Base-by-base conservation (phyloP, 2,888 invertebrate species). In the Creontiades dilutus region DNA sequence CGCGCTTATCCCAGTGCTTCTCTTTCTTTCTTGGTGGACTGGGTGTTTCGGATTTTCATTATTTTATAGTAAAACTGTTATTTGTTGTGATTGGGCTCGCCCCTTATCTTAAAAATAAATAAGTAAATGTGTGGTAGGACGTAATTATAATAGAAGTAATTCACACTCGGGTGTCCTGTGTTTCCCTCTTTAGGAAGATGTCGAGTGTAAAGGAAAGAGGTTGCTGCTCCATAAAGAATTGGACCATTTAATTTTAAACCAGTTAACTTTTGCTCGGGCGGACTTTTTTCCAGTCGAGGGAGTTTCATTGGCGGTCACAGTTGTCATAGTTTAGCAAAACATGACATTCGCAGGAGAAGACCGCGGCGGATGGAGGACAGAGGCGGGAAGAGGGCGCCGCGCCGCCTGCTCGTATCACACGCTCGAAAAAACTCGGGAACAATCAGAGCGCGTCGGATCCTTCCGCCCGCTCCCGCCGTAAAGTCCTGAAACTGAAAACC, bases 401-500 rank as follows among this genome's bases (percentile, higher is more conserved):
- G 52, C 52, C 52, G 82, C 82, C 85, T 55, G 85, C 46, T 85
- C 85, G 37, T 85, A 85, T 85, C 57, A 85, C 85, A 85, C 85
- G 85, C 85, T 85, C 85, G 85, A 46, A 85, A 85, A 57, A 85
- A 52, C 48, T 37, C 61, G 13, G 12, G 61, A 46, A 61, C 61
- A 85, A 85, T 85, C 61, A 61, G 85, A 85, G 61, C 85, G 61
- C 27, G 61, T 28, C 61, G 85, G 68, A 23, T 23, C 23, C 68
- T 12, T n/a, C 61, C 61, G 61, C 19, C 68, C 68, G 1, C 68
- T 13, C 12, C 68, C n/a, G 78, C 28, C 14, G 46, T 19, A 28
- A 80, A 80, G 19, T 37, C 47, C 78, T 80, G 78, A 19, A 80
- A 80, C 78, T 80, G 78, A 80, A 80, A 80, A 80, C 78, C 78